These are phyloP conservation scores for Gobio gobio DNA, from an alignment of 2,113 vertebrate genomes.

Conservation along the genomic window DNA sequence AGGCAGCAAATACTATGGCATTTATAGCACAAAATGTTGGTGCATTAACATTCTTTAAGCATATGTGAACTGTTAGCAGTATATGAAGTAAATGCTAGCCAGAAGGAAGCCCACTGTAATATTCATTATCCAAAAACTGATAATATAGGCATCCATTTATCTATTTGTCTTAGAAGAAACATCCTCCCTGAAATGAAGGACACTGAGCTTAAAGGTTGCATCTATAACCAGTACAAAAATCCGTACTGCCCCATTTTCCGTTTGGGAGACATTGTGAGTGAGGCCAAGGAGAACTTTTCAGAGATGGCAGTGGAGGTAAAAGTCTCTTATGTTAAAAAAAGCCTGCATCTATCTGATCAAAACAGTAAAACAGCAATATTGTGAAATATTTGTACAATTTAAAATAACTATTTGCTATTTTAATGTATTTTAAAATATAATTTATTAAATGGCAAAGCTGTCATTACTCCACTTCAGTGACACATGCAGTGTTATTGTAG, in stretches of 20 bases:
- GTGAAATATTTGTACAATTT: background rate
- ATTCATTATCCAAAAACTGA: background rate
- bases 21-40: background rate
- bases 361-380: background rate
- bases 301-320: slow-evolving; percentile 81
- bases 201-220: slow-evolving; percentile 73
- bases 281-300: slow-evolving; percentile 80
- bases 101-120: background rate
- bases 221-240: slow-evolving; percentile 67
- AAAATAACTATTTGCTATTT: background rate
- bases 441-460: background rate
- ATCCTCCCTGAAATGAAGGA: slow-evolving; percentile 76
- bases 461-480: background rate
- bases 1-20: background rate
- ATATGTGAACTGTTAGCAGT: background rate
- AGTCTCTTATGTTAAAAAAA: background rate
- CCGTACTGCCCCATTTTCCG: slow-evolving; percentile 82
- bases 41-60: background rate
- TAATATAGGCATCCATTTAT: background rate
- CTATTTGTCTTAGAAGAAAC: slow-evolving; percentile 76
- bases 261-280: slow-evolving; percentile 79
- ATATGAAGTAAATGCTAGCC: background rate
- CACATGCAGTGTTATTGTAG: too few relatives aligned
- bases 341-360: background rate
- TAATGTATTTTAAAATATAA: background rate